Base-by-base conservation (phyloP, 2,797 vertebrate genomes). In the Scomberomorus guttatus region DNA sequence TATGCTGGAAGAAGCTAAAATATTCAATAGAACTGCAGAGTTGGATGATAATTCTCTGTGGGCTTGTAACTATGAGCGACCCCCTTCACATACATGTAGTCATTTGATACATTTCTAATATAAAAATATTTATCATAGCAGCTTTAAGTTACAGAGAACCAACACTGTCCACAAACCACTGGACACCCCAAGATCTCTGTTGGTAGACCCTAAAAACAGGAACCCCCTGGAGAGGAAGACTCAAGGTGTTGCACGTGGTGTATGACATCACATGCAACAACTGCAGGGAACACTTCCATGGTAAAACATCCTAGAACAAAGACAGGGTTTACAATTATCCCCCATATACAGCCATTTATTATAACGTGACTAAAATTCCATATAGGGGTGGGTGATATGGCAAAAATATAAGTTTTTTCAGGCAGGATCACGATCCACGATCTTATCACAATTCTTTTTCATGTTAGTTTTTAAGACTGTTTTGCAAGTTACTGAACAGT, bases 101-200 rank as follows among this genome's bases (percentile, higher is more conserved):
- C 4, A 34, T 48, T 46, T 60, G 46, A 51, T 52, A 29, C 17
- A 37, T 50, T 37, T 22, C 8, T 44, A 56, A 58, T 29, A 6
- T 56, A 25, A 55, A 50, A 75, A 48, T 64, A 64, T 56, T 50
- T 55, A 68, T 48, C 46, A 25, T 17, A 37, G 46, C 44, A 52
- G 32, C 34, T 52, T 56, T 75, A 72, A 71, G 66, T 66, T 66
- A 65, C 24, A 74, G 54, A 29, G 59, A 51, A 13, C 22, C 58
- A 55, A 48, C 65, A 56, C 5, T 59, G 25, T 66, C 24, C 27
- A 44, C 76, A 59, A 65, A 54, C 20, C 15, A 7, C 13, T 64
- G 13, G n/a, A 50, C n/a, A 54, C 9, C 22, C 32, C 24, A 63
- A 2, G 42, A 32, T 24, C 48, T 64, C 61, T 46, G 42, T 32